Base-by-base conservation (phyloP, 2,113 vertebrate genomes). In the Furnarius figulus region DNA sequence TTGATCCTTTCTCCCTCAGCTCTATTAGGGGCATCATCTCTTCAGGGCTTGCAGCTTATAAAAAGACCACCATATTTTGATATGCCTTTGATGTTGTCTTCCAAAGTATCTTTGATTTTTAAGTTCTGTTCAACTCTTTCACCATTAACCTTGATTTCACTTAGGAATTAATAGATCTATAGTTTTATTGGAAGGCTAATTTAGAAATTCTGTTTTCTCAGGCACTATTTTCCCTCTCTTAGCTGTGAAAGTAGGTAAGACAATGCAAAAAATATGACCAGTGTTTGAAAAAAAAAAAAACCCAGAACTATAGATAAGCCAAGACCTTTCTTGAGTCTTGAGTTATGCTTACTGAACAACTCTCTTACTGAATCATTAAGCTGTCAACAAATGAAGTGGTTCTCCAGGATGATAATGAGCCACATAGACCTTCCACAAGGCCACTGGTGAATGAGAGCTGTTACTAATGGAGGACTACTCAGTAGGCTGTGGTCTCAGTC, bases 71-170 rank as follows among this genome's bases (percentile, higher is more conserved):
- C 92, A 95, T 95, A 90, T 97, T 97, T 98, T 95, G 53, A 87
- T 96, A 96, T 94, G 96, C 93, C 88, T 97, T 96, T 96, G 93
- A 96, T 93, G 86, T 89, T 91, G 95, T 91, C 97, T 97, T 97
- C 85, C 91, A 97, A 97, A 79, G 75, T 89, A 97, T 53, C 82
- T 97, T 95, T 97, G 78, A 96, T 96, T 97, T 97, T 96, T 93
- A 97, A 97, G 96, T 96, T 94, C 55, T 93, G 68, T 88, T 95
- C 83, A 94, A 91, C 84, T 67, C 87, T 97, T 97, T 95, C 89
- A 68, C 93, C 73, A 96, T 73, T 94, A 96, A 95, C 71, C 85
- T 95, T 94, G 72, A 93, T 93, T 97, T 85, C 70, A 94, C 83
- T 94, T 63, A 90, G 72, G 58, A 96, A 87, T 95, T 93, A 97